phyloP scores from a whole-genome alignment of 2,797 vertebrate species.

The Cyclopterus lumpus region DNA sequence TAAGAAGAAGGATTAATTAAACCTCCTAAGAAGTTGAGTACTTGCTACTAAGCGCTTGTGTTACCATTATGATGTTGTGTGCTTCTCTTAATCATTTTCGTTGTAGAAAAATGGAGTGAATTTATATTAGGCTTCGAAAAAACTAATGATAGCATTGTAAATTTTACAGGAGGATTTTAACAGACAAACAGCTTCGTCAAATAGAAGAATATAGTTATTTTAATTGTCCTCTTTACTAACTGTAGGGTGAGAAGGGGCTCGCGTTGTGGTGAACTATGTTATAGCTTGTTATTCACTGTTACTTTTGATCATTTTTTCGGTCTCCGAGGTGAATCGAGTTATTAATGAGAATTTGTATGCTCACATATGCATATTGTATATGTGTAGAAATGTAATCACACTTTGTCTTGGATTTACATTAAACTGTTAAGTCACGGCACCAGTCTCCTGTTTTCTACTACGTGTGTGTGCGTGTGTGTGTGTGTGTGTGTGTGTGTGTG shows the following conservation, averaged over 20 bases:
- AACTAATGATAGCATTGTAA: slow-evolving; percentile 99
- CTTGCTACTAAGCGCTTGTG: slow-evolving; percentile 98
- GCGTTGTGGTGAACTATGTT: slow-evolving; percentile 98
- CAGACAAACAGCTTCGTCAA: slow-evolving; percentile 93
- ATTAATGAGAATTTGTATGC: slow-evolving; percentile 99
- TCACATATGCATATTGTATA: slow-evolving; percentile 99
- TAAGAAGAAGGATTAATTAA: slow-evolving; percentile 91
- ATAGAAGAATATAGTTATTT: slow-evolving; percentile 99
- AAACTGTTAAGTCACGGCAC: slow-evolving; percentile 99
- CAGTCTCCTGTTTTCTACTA: slow-evolving; percentile 57
- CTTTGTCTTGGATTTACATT: slow-evolving; percentile 99
- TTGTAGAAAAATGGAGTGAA: slow-evolving; percentile 99
- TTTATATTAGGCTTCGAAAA: slow-evolving; percentile 98
- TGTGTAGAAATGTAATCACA: slow-evolving; percentile 99
- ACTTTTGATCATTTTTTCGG: slow-evolving; percentile 99
- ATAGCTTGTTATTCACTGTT: slow-evolving; percentile 99
- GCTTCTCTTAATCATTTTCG: slow-evolving; percentile 99
- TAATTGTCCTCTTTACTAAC: slow-evolving; percentile 99
- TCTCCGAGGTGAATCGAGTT: slow-evolving; percentile 99
- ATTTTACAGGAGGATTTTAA: slow-evolving; percentile 98
- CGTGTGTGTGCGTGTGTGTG: not conserved
- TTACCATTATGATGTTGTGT: slow-evolving; percentile 98
- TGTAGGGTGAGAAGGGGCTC: slow-evolving; percentile 97
- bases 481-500: not conserved
- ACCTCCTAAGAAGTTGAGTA: slow-evolving; percentile 96